Percentiles rank a stretch among this genome's conserved stretches.
Evolutionary conservation across 2,113 vertebrate genomes (phyloP).

Genomic region (Leucoraja erinaceus): DNA sequence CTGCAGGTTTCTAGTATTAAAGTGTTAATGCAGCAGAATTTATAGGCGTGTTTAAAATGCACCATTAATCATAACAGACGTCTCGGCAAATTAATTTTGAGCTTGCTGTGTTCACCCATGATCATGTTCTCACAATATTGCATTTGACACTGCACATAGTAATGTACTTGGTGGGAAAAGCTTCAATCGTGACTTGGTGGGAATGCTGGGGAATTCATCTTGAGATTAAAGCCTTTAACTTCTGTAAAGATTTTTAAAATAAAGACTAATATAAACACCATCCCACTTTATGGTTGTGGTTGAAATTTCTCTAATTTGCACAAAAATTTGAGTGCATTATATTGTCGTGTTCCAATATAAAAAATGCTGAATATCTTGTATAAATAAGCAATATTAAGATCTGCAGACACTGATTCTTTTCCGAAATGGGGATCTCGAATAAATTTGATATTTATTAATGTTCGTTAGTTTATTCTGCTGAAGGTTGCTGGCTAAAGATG

Average conservation of each 20-base stretch:
- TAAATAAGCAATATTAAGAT: not conserved
- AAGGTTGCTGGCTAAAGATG: not conserved
- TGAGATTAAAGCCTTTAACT: not conserved
- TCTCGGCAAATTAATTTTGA: not conserved
- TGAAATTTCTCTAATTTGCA: not conserved
- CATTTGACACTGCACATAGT: not conserved
- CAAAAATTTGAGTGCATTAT: not conserved
- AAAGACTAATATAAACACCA: not conserved
- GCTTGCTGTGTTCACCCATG: not conserved
- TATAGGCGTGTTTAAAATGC: not conserved
- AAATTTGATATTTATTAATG: not conserved
- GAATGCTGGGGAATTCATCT: not conserved
- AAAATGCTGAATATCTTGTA: not conserved
- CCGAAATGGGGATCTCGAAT: not conserved
- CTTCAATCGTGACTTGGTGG: not conserved
- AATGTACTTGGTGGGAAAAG: not conserved
- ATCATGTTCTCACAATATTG: not conserved
- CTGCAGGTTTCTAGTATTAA: not conserved
- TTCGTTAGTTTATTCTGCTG: not conserved
- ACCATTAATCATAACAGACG: not conserved
- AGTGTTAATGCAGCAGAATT: not conserved
- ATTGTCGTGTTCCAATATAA: not conserved
- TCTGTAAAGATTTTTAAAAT: not conserved
- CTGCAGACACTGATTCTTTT: not conserved
- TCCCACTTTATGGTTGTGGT: not conserved